A percentile compares a stretch with the other conserved stretches of the same genome.
Conservation (phyloP, 2,888 invertebrate genomes). For the Auanema freiburgensis region DNA sequence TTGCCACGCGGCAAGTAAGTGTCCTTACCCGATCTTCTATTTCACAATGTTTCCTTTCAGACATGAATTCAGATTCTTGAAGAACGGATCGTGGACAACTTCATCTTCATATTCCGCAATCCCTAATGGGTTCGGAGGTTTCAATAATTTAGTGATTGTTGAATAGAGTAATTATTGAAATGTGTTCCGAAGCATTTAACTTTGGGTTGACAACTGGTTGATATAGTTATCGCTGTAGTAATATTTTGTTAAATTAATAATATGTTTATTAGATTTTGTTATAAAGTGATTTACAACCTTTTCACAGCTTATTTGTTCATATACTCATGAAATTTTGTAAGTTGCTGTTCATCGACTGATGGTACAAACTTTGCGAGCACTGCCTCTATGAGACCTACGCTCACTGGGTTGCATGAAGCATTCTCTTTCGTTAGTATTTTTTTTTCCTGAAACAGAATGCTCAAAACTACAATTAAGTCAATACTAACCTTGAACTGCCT, state of each 20-base stretch:
- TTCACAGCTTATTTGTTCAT: conserved; percentile 2
- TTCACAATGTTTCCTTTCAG: conserved; percentile 14
- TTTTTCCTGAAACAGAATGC: neutral
- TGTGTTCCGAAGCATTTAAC: neutral
- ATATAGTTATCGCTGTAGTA: too few relatives aligned
- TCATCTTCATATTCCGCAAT: conserved; percentile 36
- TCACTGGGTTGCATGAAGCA: neutral
- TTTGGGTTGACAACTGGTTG: too few relatives aligned
- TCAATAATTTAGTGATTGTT: conserved; percentile 45
- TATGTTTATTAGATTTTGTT: too few relatives aligned
- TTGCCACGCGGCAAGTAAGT: conserved; percentile 46
- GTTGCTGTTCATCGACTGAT: conserved; percentile 14
- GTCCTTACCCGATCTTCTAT: neutral
- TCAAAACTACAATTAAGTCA: too few relatives aligned
- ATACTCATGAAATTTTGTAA: conserved; percentile 10
- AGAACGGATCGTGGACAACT: conserved; percentile 52
- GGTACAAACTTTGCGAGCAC: conserved; percentile 11
- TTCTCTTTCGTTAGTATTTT: neutral
- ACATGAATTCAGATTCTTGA: conserved; percentile 57
- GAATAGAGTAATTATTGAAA: conserved; percentile 25
- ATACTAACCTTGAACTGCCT: conserved; percentile 23
- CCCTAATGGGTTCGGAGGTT: conserved; percentile 43
- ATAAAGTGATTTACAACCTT: too few relatives aligned
- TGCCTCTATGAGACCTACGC: conserved; percentile 4
- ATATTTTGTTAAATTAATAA: too few relatives aligned